These are phyloP conservation scores for Nesoenas mayeri DNA, from an alignment of 2,113 vertebrate species.

Conservation along the genomic window DNA sequence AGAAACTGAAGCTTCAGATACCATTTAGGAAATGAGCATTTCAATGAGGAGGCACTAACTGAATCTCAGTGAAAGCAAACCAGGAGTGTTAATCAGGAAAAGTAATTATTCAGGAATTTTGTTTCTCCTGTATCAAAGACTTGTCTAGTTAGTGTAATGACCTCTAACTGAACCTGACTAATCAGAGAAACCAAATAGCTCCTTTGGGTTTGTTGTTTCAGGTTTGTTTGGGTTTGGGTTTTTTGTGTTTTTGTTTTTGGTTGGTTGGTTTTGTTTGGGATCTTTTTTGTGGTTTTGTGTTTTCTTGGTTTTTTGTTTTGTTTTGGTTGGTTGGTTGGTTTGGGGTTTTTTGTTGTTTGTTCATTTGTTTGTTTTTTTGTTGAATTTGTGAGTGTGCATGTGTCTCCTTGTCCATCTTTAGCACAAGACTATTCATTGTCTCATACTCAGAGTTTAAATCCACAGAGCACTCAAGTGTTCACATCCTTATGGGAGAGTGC, in stretches of 20 bases:
- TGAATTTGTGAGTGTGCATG: neutral
- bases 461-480: neutral
- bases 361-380: no score
- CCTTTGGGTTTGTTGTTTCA: neutral
- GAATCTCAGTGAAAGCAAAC: neutral
- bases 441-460: neutral
- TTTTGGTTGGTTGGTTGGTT: no score
- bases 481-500: neutral
- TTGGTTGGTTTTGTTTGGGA: neutral
- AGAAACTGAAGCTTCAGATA: neutral
- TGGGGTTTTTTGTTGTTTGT: neutral
- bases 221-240: no score
- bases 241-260: no score
- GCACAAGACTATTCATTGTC: neutral
- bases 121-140: neutral
- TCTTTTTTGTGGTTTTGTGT: neutral
- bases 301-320: no score
- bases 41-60: neutral
- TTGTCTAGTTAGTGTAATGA: neutral
- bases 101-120: neutral
- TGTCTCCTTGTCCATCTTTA: neutral
- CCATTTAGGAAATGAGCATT: neutral
- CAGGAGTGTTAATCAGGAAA: neutral
- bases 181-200: neutral
- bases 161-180: neutral